These are phyloP conservation scores for Drosophila erecta DNA, from an alignment of 1,140 invertebrate species.

Conservation along the genomic window DNA sequence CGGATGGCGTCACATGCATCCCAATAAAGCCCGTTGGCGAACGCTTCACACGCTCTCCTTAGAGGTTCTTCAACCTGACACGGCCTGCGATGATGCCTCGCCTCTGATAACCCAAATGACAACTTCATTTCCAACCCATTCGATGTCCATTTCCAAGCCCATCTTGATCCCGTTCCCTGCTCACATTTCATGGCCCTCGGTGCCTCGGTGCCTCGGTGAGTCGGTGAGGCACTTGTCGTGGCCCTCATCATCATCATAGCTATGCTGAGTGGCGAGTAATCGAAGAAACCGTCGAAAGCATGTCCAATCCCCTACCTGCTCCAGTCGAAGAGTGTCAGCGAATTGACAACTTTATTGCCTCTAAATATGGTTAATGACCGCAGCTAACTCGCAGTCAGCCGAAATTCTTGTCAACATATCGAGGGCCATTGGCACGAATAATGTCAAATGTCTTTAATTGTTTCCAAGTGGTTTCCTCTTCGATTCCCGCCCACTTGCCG, in stretches of 20 bases:
- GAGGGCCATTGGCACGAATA: constrained; percentile 67
- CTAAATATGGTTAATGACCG: constrained; percentile 78
- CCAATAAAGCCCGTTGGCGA: constrained; percentile 19
- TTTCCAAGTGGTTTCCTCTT: constrained; percentile 56
- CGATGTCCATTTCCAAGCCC: constrained; percentile 26
- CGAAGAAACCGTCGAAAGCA: constrained; percentile 59
- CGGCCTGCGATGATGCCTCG: constrained; percentile 24
- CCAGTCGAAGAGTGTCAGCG: constrained; percentile 36
- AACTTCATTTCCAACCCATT: constrained; percentile 54
- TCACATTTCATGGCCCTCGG: constrained; percentile 44
- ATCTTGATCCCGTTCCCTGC: constrained; percentile 34
- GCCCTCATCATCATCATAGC: constrained; percentile 26
- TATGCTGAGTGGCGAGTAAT: not conserved
- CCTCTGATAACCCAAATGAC: constrained; percentile 50
- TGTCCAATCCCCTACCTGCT: constrained; percentile 44
- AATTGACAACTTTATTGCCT: constrained; percentile 77
- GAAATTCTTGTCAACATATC: constrained; percentile 55
- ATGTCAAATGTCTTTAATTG: constrained; percentile 77
- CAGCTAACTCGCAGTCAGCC: constrained; percentile 20
- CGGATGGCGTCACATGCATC: not conserved
- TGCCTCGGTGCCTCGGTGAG: not conserved
- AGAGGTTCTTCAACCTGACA: constrained; percentile 41
- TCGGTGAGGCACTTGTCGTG: constrained; percentile 24
- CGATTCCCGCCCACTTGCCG: constrained; percentile 30
- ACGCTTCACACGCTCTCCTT: constrained; percentile 30